Conservation (phyloP, 2,888 invertebrate species). For the Melanchra persicariae region DNA sequence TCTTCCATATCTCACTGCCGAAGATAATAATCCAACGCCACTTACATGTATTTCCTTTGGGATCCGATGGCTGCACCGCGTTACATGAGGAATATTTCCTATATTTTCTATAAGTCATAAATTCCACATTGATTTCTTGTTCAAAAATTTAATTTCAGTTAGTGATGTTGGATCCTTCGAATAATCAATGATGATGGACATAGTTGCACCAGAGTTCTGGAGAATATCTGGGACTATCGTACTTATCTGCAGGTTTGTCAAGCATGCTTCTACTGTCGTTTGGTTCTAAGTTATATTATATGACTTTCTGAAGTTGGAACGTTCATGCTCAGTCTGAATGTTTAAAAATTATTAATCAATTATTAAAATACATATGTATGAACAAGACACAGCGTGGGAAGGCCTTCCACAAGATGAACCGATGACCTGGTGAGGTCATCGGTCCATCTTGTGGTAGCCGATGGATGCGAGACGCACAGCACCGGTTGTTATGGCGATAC, state of each 20-base stretch:
- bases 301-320: not conserved
- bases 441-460: no score
- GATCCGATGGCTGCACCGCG: slow-evolving; percentile 50
- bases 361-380: no score
- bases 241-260: slow-evolving; percentile 12
- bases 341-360: no score
- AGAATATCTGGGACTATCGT: not conserved
- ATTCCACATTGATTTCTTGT: slow-evolving; percentile 45
- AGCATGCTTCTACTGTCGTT: not conserved
- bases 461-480: no score
- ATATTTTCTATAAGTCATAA: slow-evolving; percentile 51
- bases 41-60: slow-evolving; percentile 66
- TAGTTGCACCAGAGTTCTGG: slow-evolving; percentile 33
- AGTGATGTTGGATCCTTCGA: not conserved
- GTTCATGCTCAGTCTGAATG: not conserved
- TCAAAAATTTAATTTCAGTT: slow-evolving; percentile 25
- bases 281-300: slow-evolving; percentile 9
- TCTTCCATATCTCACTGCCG: slow-evolving; percentile 50
- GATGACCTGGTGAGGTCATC: no score
- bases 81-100: slow-evolving; percentile 37
- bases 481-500: no score
- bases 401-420: no score
- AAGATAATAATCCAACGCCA: slow-evolving; percentile 64
- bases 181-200: slow-evolving; percentile 18
- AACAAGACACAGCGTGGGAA: no score